These are phyloP conservation scores for Drosophila guanche DNA, from an alignment of 1,140 invertebrate species.

Conservation along the genomic window DNA sequence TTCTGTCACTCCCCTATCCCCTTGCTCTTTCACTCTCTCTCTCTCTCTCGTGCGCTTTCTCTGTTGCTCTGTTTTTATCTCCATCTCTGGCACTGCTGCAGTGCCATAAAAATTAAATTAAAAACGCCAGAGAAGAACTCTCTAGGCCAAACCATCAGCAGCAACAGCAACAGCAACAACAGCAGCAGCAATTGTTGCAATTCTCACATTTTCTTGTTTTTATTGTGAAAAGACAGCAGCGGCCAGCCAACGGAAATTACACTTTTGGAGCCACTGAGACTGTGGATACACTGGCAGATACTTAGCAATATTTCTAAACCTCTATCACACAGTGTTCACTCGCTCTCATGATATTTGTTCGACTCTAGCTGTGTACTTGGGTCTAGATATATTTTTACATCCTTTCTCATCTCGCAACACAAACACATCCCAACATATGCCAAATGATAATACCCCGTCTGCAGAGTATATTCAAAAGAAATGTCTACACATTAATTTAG, in stretches of 20 bases:
- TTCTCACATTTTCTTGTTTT: conserved; percentile 15
- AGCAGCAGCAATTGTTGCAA: conserved; percentile 45
- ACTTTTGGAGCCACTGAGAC: too few relatives aligned
- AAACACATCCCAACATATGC: too few relatives aligned
- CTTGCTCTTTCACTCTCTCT: not conserved
- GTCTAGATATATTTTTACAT: not conserved
- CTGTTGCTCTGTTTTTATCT: too few relatives aligned
- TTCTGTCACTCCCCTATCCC: conserved; percentile 30
- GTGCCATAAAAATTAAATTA: conserved; percentile 68
- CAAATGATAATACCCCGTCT: not conserved
- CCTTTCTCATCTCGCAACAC: too few relatives aligned
- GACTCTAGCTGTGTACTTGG: too few relatives aligned
- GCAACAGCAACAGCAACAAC: not conserved
- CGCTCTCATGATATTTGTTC: too few relatives aligned
- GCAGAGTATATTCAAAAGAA: conserved; percentile 15
- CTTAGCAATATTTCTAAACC: too few relatives aligned
- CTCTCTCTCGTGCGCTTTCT: not conserved
- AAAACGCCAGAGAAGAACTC: conserved; percentile 61
- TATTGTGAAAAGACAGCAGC: conserved; percentile 14
- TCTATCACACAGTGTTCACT: too few relatives aligned
- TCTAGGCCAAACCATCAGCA: not conserved
- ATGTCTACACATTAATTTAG: conserved; percentile 69
- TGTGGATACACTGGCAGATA: not conserved
- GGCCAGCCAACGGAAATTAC: not conserved
- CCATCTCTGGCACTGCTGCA: not conserved